phyloP scores from a whole-genome alignment of 37 sponge, comb jelly and placozoan species.

The Bolinopsis microptera region DNA sequence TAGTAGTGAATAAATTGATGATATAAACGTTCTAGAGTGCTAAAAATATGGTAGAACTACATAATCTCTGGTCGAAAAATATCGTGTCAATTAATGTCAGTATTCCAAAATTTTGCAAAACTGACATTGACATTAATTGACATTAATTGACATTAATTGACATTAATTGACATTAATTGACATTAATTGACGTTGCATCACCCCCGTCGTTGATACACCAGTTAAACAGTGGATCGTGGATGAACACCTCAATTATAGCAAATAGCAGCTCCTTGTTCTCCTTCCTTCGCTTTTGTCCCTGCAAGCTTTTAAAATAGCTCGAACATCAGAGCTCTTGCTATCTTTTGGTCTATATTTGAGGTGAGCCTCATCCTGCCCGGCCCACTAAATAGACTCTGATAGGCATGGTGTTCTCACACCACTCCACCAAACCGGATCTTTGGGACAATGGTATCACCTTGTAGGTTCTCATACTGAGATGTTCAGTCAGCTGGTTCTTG shows the following conservation, averaged over 20 bases:
- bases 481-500: conserved; percentile 72
- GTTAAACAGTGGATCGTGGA: conserved; percentile 91
- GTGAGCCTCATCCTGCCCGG: conserved; percentile 78
- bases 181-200: too few relatives aligned
- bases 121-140: too few relatives aligned
- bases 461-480: conserved; percentile 88
- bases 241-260: conserved; percentile 92
- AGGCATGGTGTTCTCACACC: conserved; percentile 95
- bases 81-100: too few relatives aligned
- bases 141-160: too few relatives aligned
- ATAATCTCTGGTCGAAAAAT: too few relatives aligned
- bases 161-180: too few relatives aligned
- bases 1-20: too few relatives aligned
- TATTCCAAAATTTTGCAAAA: too few relatives aligned
- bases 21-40: too few relatives aligned
- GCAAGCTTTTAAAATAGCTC: conserved; percentile 70
- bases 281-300: not conserved
- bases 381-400: conserved; percentile 87
- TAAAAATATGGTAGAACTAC: too few relatives aligned
- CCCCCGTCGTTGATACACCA: conserved; percentile 81
- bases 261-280: conserved; percentile 81
- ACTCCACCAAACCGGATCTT: conserved; percentile 88
- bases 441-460: conserved; percentile 94
- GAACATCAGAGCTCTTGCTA: conserved; percentile 71
- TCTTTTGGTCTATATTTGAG: conserved; percentile 77